phyloP scores from a whole-genome alignment of 2,888 invertebrate genomes.

The Nomada ferruginata region DNA sequence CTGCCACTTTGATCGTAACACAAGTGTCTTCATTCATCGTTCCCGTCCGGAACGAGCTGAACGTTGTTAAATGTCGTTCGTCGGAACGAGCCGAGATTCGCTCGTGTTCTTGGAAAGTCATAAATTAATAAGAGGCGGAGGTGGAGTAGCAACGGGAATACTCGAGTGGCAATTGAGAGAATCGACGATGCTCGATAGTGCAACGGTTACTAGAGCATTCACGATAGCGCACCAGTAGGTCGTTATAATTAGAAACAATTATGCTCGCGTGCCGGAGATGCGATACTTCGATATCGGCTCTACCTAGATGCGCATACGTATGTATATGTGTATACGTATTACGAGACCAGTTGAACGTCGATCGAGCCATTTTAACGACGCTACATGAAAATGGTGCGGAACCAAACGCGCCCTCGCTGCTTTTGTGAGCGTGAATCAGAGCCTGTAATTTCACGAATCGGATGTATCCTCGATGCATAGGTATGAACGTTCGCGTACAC shows the following conservation, averaged over 20 bases:
- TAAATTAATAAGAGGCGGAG: conserved; percentile 24
- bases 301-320: neutral
- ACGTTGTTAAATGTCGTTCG: conserved; percentile 1
- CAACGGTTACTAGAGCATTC: conserved; percentile 51
- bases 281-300: conserved; percentile 33
- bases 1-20: conserved; percentile 42
- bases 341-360: conserved; percentile 37
- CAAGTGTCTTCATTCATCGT: conserved; percentile 55
- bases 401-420: conserved; percentile 28
- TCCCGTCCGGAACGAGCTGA: conserved; percentile 8
- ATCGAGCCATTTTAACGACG: conserved; percentile 42
- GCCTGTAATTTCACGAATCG: conserved; percentile 56
- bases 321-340: conserved; percentile 3
- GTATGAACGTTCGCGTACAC: neutral
- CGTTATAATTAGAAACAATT: conserved; percentile 58
- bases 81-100: conserved; percentile 4
- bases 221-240: conserved; percentile 40
- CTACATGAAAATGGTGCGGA: conserved; percentile 50
- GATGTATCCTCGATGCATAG: conserved; percentile 37
- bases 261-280: conserved; percentile 47
- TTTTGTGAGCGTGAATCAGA: conserved; percentile 49
- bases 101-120: conserved; percentile 38
- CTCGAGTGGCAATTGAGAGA: conserved; percentile 20
- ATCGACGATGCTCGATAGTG: conserved; percentile 13
- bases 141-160: neutral